Evolutionary conservation across 2,113 vertebrate genomes (phyloP).

Genomic region (Puma concolor): DNA sequence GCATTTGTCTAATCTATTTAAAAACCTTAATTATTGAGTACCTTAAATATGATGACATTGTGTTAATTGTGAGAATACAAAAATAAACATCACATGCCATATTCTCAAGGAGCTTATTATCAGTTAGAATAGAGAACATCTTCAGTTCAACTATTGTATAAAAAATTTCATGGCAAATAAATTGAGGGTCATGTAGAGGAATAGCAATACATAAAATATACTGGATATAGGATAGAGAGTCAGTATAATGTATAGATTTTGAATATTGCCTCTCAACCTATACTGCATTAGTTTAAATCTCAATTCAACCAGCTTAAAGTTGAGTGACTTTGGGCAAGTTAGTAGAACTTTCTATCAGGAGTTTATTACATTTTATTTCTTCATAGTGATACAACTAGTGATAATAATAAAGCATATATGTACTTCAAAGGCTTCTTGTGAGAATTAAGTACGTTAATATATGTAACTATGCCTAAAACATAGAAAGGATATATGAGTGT

Average conservation of each 20-base stretch:
- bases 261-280: not conserved
- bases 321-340: not conserved
- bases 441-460: constrained; percentile 27
- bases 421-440: not conserved
- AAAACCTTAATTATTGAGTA: not conserved
- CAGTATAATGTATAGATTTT: not conserved
- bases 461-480: not conserved
- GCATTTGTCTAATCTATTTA: not conserved
- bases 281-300: not conserved
- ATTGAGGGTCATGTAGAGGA: not conserved
- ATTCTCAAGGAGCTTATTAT: not conserved
- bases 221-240: not conserved
- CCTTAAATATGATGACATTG: not conserved
- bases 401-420: not conserved
- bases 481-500: not conserved
- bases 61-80: not conserved
- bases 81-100: not conserved
- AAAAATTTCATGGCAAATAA: not conserved
- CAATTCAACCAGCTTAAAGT: not conserved
- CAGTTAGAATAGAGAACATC: not conserved
- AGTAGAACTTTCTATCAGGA: not conserved
- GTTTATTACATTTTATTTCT: not conserved
- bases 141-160: not conserved
- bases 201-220: not conserved
- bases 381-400: not conserved